These are phyloP conservation scores for Aradophagus sp. DNA, from an alignment of 1,140 invertebrate species.

Conservation along the genomic window DNA sequence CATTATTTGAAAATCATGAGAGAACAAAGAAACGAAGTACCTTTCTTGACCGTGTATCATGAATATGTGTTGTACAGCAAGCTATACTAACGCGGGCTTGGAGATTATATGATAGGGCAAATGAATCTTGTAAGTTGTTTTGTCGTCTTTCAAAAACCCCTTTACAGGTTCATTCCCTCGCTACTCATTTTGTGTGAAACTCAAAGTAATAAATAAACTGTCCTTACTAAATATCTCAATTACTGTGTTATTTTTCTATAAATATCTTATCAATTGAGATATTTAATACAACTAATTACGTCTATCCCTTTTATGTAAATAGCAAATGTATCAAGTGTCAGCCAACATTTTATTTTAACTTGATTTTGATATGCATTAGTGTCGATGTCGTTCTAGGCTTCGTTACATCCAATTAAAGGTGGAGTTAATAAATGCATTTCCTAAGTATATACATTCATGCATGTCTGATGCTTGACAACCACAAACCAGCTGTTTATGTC, in stretches of 20 bases:
- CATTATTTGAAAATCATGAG: no score
- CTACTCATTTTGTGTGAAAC: conserved; percentile 30
- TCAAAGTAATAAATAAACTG: conserved; percentile 29
- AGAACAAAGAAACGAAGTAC: background rate
- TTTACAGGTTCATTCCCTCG: conserved; percentile 40
- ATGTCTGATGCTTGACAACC: conserved; percentile 21
- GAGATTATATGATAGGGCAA: conserved; percentile 68
- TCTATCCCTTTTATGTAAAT: no score
- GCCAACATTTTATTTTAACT: no score
- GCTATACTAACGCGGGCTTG: conserved; percentile 70
- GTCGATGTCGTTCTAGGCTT: conserved; percentile 18
- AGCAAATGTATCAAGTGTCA: no score
- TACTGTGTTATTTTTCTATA: conserved; percentile 6
- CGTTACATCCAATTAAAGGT: conserved; percentile 8
- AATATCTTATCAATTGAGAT: no score
- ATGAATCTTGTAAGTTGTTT: conserved; percentile 73
- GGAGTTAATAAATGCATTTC: conserved; percentile 25
- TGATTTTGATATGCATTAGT: conserved; percentile 22
- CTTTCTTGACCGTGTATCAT: conserved; percentile 26
- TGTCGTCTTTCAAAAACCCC: conserved; percentile 56
- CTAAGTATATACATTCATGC: conserved; percentile 36
- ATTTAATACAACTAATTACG: no score
- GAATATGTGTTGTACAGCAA: conserved; percentile 70
- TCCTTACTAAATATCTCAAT: conserved; percentile 32
- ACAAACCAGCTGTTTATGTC: no score